Evolutionary conservation across 1,140 invertebrate genomes (phyloP).

Genomic region (Fragariocoptes setiger): DNA sequence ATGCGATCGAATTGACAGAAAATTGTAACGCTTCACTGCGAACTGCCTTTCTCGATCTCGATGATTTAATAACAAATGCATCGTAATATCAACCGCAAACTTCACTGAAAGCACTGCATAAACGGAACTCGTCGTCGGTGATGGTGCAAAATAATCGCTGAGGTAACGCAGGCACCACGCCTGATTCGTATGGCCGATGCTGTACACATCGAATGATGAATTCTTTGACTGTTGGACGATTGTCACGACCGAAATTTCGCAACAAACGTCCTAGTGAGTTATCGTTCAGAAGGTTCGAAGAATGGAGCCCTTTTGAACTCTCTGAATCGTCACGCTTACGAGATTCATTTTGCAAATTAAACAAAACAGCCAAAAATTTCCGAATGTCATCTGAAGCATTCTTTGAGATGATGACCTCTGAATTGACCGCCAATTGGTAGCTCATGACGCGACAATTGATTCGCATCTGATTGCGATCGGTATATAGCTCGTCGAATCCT

Average conservation of each 20-base stretch:
- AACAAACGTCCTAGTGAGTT: neutral
- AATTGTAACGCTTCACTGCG: too few species aligned
- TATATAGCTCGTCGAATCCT: too few species aligned
- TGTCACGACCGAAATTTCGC: neutral
- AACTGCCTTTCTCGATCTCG: too few species aligned
- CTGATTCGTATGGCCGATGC: constrained; percentile 26
- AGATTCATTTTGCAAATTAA: neutral
- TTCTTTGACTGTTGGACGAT: constrained; percentile 18
- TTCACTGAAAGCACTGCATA: constrained; percentile 34
- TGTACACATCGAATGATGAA: constrained; percentile 30
- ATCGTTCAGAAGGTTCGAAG: too few species aligned
- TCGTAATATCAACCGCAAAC: constrained; percentile 15
- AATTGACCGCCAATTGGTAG: neutral
- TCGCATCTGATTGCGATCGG: neutral
- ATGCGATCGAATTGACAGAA: too few species aligned
- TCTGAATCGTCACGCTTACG: neutral
- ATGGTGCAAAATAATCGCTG: constrained; percentile 32
- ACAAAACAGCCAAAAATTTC: neutral
- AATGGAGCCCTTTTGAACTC: too few species aligned
- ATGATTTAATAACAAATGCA: too few species aligned
- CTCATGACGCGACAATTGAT: neutral
- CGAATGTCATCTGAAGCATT: neutral
- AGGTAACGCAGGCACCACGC: constrained; percentile 16
- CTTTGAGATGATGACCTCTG: neutral
- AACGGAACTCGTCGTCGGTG: constrained; percentile 26